phyloP scores from a whole-genome alignment of 2,888 invertebrate genomes.

The Volucella zonaria region DNA sequence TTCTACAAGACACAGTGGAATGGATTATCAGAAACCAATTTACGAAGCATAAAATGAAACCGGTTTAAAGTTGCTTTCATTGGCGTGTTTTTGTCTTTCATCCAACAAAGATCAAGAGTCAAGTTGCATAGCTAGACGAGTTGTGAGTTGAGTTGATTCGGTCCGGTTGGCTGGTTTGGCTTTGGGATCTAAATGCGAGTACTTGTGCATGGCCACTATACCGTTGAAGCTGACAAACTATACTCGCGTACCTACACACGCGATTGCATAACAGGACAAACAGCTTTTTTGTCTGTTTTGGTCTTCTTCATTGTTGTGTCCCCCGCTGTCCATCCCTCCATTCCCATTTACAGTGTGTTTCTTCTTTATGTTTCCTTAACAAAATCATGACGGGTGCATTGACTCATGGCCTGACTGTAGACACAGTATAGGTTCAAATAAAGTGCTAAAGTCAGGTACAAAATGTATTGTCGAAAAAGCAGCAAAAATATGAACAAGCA shows the following conservation, averaged over 20 bases:
- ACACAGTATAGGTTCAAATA: neutral
- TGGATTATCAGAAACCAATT: neutral
- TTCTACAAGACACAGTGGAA: neutral
- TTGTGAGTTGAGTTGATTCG: constrained; percentile 12
- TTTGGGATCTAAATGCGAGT: neutral
- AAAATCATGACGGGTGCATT: constrained; percentile 64
- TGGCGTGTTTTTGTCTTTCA: constrained; percentile 4
- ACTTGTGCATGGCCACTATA: constrained; percentile 38
- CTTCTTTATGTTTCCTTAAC: constrained; percentile 38
- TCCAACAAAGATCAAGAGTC: constrained; percentile 64
- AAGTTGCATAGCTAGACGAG: constrained; percentile 39
- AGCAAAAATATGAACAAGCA: constrained; percentile 25
- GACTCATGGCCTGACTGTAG: constrained; percentile 49
- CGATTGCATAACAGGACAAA: constrained; percentile 60
- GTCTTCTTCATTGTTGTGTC: constrained; percentile 2
- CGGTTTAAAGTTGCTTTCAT: constrained; percentile 50
- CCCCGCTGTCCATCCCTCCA: neutral
- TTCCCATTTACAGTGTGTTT: neutral
- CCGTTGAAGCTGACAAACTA: constrained; percentile 23
- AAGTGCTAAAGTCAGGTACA: constrained; percentile 13
- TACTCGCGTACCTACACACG: neutral
- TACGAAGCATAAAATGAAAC: constrained; percentile 45
- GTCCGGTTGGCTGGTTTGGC: constrained; percentile 32
- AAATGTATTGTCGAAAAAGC: neutral
- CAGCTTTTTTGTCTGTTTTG: constrained; percentile 31